Conservation (phyloP, 1,140 invertebrate species). For the fruit fly (Drosophila melanogaster) region Release_6_plus_ISO1_MT NC_004354.4:14792001-14792500, state of each 20-base stretch:
- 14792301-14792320: constrained; percentile 27
- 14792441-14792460: constrained; percentile 47
- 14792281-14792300: constrained; percentile 65
- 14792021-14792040: constrained; percentile 80
- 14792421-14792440: constrained; percentile 73
- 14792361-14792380: constrained; percentile 85
- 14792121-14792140: constrained; percentile 91
- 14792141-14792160: constrained; percentile 80
- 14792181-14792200: constrained; percentile 85
- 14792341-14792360: constrained; percentile 85
- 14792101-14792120: constrained; percentile 91
- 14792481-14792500: constrained; percentile 65
- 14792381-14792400: constrained; percentile 85
- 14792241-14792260: constrained; percentile 74
- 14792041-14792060: constrained; percentile 81
- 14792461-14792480: constrained; percentile 42
- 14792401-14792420: constrained; percentile 84
- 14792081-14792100: constrained; percentile 91
- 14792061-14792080: constrained; percentile 92
- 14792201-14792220: constrained; percentile 48
- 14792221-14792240: constrained; percentile 82
- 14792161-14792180: constrained; percentile 86
- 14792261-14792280: constrained; percentile 38
- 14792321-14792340: constrained; percentile 50
- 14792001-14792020: constrained; percentile 59